Conservation (phyloP, 2,113 vertebrate genomes). For the Budorcas taxicolor region DNA sequence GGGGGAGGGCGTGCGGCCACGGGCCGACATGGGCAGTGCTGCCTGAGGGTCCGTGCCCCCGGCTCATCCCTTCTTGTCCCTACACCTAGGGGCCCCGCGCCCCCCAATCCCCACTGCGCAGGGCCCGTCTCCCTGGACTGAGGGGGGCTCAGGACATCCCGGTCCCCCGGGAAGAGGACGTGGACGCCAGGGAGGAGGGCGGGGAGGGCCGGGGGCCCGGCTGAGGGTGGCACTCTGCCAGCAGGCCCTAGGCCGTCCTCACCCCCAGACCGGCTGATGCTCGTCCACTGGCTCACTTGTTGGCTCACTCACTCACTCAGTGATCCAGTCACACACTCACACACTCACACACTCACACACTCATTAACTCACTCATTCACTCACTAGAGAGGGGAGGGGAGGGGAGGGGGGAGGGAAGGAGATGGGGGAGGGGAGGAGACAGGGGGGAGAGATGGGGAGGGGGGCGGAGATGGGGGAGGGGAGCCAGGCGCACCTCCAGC, state of each 20-base stretch:
- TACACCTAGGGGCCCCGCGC: fast-evolving
- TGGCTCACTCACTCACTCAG: background rate
- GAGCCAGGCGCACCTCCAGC: background rate
- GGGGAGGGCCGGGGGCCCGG: fast-evolving
- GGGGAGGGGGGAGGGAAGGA: too few relatives aligned
- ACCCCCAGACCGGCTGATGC: background rate
- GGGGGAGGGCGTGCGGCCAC: fast-evolving
- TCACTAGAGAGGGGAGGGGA: too few relatives aligned
- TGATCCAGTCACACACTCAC: too few relatives aligned
- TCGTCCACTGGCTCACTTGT: background rate
- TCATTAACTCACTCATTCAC: too few relatives aligned
- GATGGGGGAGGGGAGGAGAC: too few relatives aligned
- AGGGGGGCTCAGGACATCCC: background rate
- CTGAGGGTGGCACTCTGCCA: background rate
- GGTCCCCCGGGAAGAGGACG: background rate
- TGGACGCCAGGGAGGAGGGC: background rate
- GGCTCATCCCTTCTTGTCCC: fast-evolving
- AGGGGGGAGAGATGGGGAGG: background rate
- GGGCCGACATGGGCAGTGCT: fast-evolving
- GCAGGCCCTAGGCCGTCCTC: background rate
- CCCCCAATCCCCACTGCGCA: fast-evolving
- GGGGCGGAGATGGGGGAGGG: too few relatives aligned
- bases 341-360: too few relatives aligned
- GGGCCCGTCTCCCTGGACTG: fast-evolving
- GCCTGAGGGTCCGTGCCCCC: fast-evolving